These are phyloP conservation scores for Apeltes quadracus DNA, from an alignment of 2,113 vertebrate genomes.

Conservation along the genomic window DNA sequence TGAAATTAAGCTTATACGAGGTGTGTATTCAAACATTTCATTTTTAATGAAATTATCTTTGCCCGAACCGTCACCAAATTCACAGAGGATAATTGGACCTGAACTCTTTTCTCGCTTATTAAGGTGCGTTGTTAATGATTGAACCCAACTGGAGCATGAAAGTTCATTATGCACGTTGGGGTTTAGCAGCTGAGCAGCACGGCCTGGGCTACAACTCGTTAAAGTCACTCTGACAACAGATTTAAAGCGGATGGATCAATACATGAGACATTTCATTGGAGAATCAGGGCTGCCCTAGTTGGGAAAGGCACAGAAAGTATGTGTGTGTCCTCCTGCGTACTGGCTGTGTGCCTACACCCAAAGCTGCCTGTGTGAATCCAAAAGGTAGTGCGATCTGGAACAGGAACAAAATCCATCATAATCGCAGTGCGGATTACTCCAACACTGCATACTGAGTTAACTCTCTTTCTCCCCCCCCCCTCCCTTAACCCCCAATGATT, in stretches of 20 bases:
- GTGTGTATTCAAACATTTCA: background rate
- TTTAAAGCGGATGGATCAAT: constrained; percentile 51
- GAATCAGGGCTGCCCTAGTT: constrained; percentile 45
- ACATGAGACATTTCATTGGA: constrained; percentile 19
- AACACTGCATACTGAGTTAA: constrained; percentile 67
- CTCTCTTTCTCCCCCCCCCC: constrained; percentile 16
- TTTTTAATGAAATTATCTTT: background rate
- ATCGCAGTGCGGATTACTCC: constrained; percentile 64
- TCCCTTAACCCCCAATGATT: constrained; percentile 4
- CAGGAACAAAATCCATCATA: constrained; percentile 75
- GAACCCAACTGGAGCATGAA: constrained; percentile 64
- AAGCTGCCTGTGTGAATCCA: constrained; percentile 15
- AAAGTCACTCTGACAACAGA: constrained; percentile 11
- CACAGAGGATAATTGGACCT: constrained; percentile 1
- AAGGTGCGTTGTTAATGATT: constrained; percentile 54
- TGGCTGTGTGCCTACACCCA: constrained; percentile 8
- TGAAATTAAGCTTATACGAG: constrained; percentile 19
- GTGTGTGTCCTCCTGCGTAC: constrained; percentile 19
- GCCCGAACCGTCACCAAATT: constrained; percentile 3
- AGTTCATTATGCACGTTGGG: constrained; percentile 51
- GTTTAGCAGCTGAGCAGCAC: constrained; percentile 39
- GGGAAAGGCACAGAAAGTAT: constrained; percentile 25
- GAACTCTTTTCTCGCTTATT: constrained; percentile 30
- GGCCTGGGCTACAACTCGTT: constrained; percentile 6
- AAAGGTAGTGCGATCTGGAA: constrained; percentile 53